Conservation (phyloP, 2,888 invertebrate species). For the Tuberolachnus salignus region DNA sequence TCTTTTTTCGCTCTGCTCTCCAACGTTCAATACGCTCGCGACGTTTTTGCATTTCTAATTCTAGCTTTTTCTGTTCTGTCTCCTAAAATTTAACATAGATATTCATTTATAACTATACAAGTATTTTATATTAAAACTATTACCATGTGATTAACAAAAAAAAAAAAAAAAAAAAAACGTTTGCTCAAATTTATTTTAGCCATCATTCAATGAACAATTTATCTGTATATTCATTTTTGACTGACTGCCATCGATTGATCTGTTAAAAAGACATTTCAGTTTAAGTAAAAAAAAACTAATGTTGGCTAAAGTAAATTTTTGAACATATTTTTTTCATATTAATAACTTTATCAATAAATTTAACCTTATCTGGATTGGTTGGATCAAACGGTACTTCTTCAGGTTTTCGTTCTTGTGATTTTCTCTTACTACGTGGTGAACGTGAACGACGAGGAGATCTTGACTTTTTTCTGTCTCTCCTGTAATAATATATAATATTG, state of each 20-base stretch:
- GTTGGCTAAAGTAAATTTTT: constrained; percentile 50
- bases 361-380: constrained; percentile 76
- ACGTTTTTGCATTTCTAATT: constrained; percentile 94
- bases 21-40: constrained; percentile 94
- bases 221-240: constrained; percentile 38
- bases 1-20: constrained; percentile 91
- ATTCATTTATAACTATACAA: constrained; percentile 57
- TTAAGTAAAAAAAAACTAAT: constrained; percentile 20
- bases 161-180: constrained; percentile 53
- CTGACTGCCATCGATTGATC: constrained; percentile 36
- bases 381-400: constrained; percentile 73
- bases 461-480: constrained; percentile 63
- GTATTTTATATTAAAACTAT: constrained; percentile 46
- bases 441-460: constrained; percentile 54
- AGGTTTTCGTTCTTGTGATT: constrained; percentile 67
- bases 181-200: constrained; percentile 51
- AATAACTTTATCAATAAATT: constrained; percentile 40
- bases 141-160: constrained; percentile 55
- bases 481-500: constrained; percentile 59
- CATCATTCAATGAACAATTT: constrained; percentile 34
- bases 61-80: constrained; percentile 86
- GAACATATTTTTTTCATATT: constrained; percentile 21
- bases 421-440: constrained; percentile 63
- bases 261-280: constrained; percentile 50
- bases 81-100: constrained; percentile 66